Evolutionary conservation across 2,113 vertebrate genomes (phyloP), one percentile per base, ranked within the genome.

Genomic region (Choloepus hoffmanni): DNA sequence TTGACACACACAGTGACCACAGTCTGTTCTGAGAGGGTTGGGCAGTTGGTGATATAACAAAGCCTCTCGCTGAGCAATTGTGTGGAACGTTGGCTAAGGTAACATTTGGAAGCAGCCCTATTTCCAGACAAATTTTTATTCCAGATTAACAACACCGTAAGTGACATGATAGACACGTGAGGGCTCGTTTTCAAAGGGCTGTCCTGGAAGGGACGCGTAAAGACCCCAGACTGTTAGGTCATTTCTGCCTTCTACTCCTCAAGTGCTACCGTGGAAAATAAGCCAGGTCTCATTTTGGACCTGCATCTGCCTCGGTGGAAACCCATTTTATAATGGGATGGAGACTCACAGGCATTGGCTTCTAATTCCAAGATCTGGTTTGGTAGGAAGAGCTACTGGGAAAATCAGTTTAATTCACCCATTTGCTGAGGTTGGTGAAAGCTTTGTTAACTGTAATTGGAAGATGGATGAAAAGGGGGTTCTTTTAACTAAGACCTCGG

Each of bases 71-170:
- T 72, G 95, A 98, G 98, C 93, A 95, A 96, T 95, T 95, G 82
- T 79, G 91, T 91, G 91, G 97, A 94, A 85, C 60, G 68, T 98
- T 98, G 97, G 94, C 95, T 86, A 76, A 91, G 76, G 62, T 89
- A 74, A 91, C 96, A 63, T 92, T 97, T 72, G 92, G 96, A 97
- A 96, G 78, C 85, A 84, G 67, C 96, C 84, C 83, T 97, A 94
- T 85, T 96, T 97, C 96, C 96, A 93, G 89, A 96, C 96, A 84
- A 92, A 36, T 81, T 93, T 97, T 98, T 97, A 96, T 94, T 96
- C 86, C 74, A 96, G 87, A 87, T 97, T 93, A 97, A 94, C 76
- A 84, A n/a, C 81, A 85, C 45, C 96, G 95, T 96, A 94, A 95
- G 43, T 97, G 97, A 97, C 96, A 95, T 78, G 91, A 82, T 94